Conservation (phyloP, 2,797 vertebrate genomes). For the Petrocephalus schoutedeni region DNA sequence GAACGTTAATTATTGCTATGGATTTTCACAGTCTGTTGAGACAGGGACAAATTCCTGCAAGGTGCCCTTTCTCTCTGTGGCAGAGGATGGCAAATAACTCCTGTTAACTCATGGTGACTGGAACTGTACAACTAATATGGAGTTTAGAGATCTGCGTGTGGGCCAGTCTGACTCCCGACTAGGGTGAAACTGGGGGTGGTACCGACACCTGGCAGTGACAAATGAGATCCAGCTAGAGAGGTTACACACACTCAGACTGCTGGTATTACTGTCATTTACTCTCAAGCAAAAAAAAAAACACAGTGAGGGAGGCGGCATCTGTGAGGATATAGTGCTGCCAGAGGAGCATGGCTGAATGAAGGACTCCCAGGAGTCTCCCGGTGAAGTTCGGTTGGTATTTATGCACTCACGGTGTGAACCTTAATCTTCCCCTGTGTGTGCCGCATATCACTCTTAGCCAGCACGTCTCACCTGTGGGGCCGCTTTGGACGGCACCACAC, state of each 20-base stretch:
- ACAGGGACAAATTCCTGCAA: constrained; percentile 27
- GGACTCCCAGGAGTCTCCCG: background rate
- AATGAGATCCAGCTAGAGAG: background rate
- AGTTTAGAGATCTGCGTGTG: background rate
- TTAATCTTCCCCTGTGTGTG: background rate
- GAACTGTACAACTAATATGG: background rate
- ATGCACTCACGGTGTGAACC: background rate
- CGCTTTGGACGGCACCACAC: background rate
- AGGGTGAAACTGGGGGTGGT: background rate
- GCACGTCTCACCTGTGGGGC: background rate
- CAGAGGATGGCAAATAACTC: constrained; percentile 27
- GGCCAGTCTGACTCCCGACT: background rate
- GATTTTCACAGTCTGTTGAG: constrained; percentile 37
- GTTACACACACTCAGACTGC: background rate
- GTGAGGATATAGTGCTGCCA: background rate
- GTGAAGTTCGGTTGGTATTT: background rate
- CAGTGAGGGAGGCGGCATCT: background rate
- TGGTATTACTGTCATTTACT: background rate
- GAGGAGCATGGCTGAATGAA: background rate
- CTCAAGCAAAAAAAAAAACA: background rate
- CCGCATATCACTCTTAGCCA: background rate
- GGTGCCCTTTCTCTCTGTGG: constrained; percentile 16
- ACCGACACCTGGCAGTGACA: background rate
- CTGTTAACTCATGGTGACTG: background rate
- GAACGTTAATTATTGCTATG: constrained; percentile 35